phyloP scores from a whole-genome alignment of 1,140 invertebrate species.

The Melanaphis sacchari region DNA sequence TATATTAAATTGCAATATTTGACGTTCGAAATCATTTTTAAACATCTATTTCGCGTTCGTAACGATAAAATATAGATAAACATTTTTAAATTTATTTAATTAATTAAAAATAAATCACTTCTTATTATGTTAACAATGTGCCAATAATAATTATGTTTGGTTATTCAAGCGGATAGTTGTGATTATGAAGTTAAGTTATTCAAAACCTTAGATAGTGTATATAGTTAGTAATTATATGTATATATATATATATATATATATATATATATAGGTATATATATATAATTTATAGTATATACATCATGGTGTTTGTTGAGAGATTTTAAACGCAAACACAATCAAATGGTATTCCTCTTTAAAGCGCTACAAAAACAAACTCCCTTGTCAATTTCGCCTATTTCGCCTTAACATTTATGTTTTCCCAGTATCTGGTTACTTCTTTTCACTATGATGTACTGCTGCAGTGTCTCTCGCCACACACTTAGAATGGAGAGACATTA shows the following conservation, averaged over 20 bases:
- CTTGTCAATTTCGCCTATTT: not conserved
- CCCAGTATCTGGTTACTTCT: not conserved
- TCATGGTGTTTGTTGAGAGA: not conserved
- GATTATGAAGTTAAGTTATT: not conserved
- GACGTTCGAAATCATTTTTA: not conserved
- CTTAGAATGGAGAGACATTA: not conserved
- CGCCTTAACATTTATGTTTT: not conserved
- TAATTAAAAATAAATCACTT: not conserved
- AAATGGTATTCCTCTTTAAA: not conserved
- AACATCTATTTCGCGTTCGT: not conserved
- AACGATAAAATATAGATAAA: not conserved
- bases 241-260: not conserved
- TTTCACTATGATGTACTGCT: not conserved
- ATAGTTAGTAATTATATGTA: not conserved
- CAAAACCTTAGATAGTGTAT: not conserved
- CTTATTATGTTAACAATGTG: not conserved
- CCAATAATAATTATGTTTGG: not conserved
- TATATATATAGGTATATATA: not conserved
- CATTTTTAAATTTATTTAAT: not conserved
- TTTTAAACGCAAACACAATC: slow-evolving; percentile 12
- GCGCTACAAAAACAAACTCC: not conserved
- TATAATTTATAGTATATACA: not conserved
- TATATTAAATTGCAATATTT: not conserved
- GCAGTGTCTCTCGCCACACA: not conserved
- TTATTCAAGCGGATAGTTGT: not conserved